Conservation (phyloP, 2,797 vertebrate species). For the Acropternis orthonyx region DNA sequence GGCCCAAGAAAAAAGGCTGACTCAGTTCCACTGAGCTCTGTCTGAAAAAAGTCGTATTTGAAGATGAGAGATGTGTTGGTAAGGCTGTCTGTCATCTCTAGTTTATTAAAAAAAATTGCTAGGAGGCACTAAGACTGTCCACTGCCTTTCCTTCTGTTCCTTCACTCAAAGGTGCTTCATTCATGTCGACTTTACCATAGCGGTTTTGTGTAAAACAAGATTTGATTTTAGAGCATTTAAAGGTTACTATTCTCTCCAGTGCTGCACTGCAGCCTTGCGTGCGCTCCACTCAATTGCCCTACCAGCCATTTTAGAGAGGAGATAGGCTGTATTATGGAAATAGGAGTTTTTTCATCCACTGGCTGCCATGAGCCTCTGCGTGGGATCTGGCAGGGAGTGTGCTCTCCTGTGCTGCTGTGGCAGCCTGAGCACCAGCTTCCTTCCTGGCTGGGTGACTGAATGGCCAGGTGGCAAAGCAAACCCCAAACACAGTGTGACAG, state of each 20-base stretch:
- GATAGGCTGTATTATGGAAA: not conserved
- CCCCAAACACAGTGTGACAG: not conserved
- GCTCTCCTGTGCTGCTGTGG: not conserved
- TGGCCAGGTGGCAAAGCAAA: not conserved
- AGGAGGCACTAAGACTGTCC: slow-evolving; percentile 55
- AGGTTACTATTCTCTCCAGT: slow-evolving; percentile 33
- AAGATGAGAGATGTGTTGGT: slow-evolving; percentile 71
- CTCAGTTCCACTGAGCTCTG: slow-evolving; percentile 53
- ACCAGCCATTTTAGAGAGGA: slow-evolving; percentile 2
- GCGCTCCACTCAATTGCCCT: not conserved
- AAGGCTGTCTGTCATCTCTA: slow-evolving; percentile 62
- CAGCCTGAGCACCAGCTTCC: not conserved
- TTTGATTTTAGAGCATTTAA: slow-evolving; percentile 55
- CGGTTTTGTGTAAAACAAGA: slow-evolving; percentile 60
- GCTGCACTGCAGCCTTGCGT: not conserved
- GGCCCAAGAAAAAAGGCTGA: slow-evolving; percentile 59
- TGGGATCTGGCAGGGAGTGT: not conserved
- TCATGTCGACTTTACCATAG: slow-evolving; percentile 36
- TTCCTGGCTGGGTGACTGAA: not conserved
- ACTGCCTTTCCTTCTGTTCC: slow-evolving; percentile 61
- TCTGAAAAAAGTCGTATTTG: slow-evolving; percentile 65
- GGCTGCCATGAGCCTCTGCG: rapidly evolving
- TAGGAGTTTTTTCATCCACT: not conserved
- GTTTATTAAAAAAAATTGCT: slow-evolving; percentile 71
- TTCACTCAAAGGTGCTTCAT: slow-evolving; percentile 66